Conservation (phyloP, 1,140 invertebrate species). For the Scaptomyza graminum region DNA sequence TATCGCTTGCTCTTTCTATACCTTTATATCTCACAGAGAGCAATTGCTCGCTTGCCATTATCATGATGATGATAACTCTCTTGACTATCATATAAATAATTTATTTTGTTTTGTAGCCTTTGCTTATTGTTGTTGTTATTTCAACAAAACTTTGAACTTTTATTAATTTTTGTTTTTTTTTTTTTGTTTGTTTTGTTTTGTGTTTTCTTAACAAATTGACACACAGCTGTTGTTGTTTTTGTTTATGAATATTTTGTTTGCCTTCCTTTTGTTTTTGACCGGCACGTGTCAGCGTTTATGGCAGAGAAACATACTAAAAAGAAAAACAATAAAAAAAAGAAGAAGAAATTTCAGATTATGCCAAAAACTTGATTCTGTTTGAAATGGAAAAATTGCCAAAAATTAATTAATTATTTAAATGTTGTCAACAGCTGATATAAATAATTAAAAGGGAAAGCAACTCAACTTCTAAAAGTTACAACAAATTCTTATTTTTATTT, state of each 20-base stretch:
- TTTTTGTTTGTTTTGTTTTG: constrained; percentile 40
- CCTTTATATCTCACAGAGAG: background rate
- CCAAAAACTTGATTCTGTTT: too few species aligned
- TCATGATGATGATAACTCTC: constrained; percentile 15
- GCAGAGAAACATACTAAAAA: too few species aligned
- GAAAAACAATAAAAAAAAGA: too few species aligned
- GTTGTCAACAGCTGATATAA: constrained; percentile 32
- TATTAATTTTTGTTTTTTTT: too few species aligned
- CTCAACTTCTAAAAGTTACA: too few species aligned
- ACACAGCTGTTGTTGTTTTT: constrained; percentile 56
- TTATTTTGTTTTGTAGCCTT: background rate
- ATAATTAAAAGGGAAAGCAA: too few species aligned
- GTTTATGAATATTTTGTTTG: constrained; percentile 7
- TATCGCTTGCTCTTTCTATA: constrained; percentile 3
- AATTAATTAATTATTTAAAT: constrained; percentile 57
- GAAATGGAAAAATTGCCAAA: constrained; percentile 30
- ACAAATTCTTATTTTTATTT: too few species aligned
- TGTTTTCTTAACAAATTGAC: constrained; percentile 44
- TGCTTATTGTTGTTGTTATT: constrained; percentile 17
- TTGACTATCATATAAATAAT: constrained; percentile 14
- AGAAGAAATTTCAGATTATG: background rate
- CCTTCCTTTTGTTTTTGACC: background rate
- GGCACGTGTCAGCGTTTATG: constrained; percentile 52
- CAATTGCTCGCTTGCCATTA: constrained; percentile 18
- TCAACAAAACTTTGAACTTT: too few species aligned